Conservation (phyloP, 2,113 vertebrate genomes). For the Eclectus roratus region DNA sequence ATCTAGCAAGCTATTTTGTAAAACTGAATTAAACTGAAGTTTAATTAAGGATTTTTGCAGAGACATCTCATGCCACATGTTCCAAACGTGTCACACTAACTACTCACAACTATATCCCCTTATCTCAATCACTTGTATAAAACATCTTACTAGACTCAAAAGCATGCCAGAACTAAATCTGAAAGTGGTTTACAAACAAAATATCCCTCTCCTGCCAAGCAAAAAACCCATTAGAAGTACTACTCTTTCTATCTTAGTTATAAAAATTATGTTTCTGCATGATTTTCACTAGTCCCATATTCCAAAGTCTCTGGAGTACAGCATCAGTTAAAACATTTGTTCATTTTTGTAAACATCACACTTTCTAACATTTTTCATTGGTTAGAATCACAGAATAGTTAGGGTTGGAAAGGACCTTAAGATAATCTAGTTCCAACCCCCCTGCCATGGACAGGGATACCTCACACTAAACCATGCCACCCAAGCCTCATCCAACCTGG, state of each 20-base stretch:
- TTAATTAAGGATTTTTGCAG: not conserved
- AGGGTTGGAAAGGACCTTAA: no score
- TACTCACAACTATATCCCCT: not conserved
- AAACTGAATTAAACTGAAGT: accelerated
- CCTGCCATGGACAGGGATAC: no score
- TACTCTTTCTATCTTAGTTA: not conserved
- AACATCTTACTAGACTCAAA: not conserved
- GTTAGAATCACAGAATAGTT: not conserved
- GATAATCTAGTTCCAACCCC: no score
- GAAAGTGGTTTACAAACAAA: not conserved
- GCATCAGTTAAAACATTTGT: not conserved
- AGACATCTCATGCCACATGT: accelerated
- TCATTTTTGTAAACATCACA: not conserved
- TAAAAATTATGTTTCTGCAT: not conserved
- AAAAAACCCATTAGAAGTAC: not conserved
- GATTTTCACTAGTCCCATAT: not conserved
- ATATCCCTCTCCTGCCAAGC: no score
- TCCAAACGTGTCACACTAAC: not conserved
- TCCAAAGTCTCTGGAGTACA: not conserved
- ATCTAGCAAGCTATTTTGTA: not conserved
- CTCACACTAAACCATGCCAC: no score
- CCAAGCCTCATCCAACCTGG: no score
- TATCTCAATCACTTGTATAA: not conserved
- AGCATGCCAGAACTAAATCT: not conserved
- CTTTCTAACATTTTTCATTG: not conserved